phyloP scores from a whole-genome alignment of 2,888 invertebrate species.

The Autographa gamma region DNA sequence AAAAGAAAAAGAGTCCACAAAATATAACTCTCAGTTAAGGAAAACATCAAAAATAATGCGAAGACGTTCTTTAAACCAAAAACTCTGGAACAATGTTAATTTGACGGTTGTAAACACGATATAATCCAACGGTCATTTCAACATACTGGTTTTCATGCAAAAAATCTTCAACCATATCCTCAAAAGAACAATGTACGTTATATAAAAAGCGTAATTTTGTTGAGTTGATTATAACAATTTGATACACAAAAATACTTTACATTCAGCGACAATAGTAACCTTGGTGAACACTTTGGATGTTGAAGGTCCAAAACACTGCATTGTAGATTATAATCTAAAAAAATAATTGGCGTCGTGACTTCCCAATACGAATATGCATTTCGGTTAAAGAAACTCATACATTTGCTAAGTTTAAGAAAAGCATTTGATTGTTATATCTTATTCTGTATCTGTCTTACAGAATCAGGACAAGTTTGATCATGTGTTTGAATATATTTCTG shows the following conservation, averaged over 20 bases:
- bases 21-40: neutral
- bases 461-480: neutral
- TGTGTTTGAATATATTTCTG: neutral
- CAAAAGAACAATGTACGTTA: conserved; percentile 24
- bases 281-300: conserved; percentile 35
- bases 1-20: neutral
- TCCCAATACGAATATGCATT: conserved; percentile 53
- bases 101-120: conserved; percentile 25
- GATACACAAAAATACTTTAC: conserved; percentile 29
- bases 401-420: neutral
- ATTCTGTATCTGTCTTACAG: neutral
- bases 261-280: conserved; percentile 40
- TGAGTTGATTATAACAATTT: conserved; percentile 34
- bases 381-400: neutral
- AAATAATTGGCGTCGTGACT: conserved; percentile 66
- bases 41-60: neutral
- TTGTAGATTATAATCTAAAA: conserved; percentile 38
- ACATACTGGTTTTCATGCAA: conserved; percentile 33
- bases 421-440: neutral
- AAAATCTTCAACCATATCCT: conserved; percentile 38
- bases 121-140: conserved; percentile 16
- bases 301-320: conserved; percentile 28
- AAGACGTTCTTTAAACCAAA: neutral
- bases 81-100: conserved; percentile 24
- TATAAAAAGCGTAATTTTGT: conserved; percentile 24